A percentile compares a stretch with the other conserved stretches of the same genome.
These are phyloP conservation scores for Chloroceryle inda DNA, from an alignment of 2,797 vertebrate species.

Conservation along the genomic window DNA sequence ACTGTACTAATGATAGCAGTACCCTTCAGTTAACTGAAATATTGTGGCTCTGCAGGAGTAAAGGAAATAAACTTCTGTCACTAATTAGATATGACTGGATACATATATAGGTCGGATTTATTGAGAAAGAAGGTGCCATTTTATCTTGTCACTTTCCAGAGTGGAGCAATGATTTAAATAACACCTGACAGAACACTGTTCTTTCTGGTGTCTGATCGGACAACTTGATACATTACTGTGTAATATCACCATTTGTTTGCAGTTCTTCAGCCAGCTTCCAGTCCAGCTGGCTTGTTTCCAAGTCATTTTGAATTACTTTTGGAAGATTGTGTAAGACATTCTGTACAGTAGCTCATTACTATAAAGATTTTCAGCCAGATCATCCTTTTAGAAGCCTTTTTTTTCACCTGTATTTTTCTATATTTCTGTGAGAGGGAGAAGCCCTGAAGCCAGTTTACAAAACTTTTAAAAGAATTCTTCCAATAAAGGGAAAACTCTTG, in stretches of 20 bases:
- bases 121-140: constrained; percentile 18
- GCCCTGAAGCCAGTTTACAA: background rate
- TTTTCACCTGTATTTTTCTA: background rate
- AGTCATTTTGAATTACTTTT: background rate
- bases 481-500: background rate
- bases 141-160: background rate
- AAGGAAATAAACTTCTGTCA: background rate
- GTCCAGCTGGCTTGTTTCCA: constrained; percentile 35
- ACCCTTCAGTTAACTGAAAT: background rate
- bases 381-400: background rate
- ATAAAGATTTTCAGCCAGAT: background rate
- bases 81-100: background rate
- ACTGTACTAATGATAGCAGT: background rate
- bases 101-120: background rate
- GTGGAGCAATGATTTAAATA: background rate
- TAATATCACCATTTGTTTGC: background rate
- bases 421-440: background rate
- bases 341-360: constrained; percentile 7
- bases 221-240: background rate
- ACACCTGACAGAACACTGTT: constrained; percentile 16
- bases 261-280: constrained; percentile 16
- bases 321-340: constrained; percentile 15
- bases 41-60: background rate
- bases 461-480: background rate
- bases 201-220: background rate